phyloP scores from a whole-genome alignment of 1,140 invertebrate species.

The Drosophila sp. region DNA sequence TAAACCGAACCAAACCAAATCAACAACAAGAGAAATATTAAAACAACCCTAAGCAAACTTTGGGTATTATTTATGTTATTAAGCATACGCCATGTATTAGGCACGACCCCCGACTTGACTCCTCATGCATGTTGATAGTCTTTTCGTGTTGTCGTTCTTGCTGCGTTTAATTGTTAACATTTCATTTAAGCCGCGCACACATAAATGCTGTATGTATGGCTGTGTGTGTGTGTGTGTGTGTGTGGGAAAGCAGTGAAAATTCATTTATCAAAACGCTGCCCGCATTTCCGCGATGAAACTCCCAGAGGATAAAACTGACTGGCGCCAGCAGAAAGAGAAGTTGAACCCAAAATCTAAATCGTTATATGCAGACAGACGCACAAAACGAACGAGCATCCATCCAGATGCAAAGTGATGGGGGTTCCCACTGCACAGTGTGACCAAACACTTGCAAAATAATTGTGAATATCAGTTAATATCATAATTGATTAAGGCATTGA shows the following conservation, averaged over 20 bases:
- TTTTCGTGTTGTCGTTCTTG: constrained; percentile 70
- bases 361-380: constrained; percentile 55
- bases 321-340: constrained; percentile 74
- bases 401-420: constrained; percentile 27
- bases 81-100: constrained; percentile 63
- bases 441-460: background rate
- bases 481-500: too few relatives aligned
- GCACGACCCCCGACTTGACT: constrained; percentile 43
- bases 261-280: constrained; percentile 78
- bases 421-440: constrained; percentile 29
- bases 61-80: constrained; percentile 62
- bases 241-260: constrained; percentile 48
- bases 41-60: constrained; percentile 44
- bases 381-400: constrained; percentile 5
- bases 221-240: background rate
- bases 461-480: too few relatives aligned
- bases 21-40: constrained; percentile 46
- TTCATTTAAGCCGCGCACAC: constrained; percentile 70
- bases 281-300: constrained; percentile 70
- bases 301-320: constrained; percentile 62
- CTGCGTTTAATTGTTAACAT: constrained; percentile 80
- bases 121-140: constrained; percentile 63
- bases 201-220: constrained; percentile 10
- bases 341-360: constrained; percentile 73
- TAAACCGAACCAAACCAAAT: constrained; percentile 10